Conservation (phyloP, 1,140 invertebrate species). For the Lucilia sericata region DNA sequence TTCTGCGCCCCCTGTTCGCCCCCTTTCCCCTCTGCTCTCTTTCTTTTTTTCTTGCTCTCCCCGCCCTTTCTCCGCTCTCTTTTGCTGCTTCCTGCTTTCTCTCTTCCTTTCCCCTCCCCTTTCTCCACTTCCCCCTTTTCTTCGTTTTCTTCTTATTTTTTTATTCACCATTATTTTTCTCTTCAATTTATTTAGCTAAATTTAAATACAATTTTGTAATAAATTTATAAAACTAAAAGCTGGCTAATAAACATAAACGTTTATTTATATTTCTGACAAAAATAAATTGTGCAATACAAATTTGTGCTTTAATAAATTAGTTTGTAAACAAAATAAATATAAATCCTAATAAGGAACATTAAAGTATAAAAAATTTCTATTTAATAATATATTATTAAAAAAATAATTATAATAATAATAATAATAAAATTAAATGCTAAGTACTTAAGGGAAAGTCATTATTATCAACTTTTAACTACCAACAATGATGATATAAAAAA, state of each 20-base stretch:
- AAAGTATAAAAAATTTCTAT: neutral
- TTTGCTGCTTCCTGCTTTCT: no score
- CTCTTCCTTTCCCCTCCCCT: no score
- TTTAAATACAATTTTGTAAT: slow-evolving; percentile 29
- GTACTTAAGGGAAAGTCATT: slow-evolving; percentile 13
- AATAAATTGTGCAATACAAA: slow-evolving; percentile 19
- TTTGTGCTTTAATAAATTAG: slow-evolving; percentile 31
- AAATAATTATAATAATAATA: no score
- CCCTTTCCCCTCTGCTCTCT: no score
- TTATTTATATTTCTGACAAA: neutral
- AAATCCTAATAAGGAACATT: slow-evolving; percentile 17
- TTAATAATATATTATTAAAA: neutral
- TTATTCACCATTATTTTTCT: slow-evolving; percentile 36
- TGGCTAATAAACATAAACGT: neutral
- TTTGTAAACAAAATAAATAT: slow-evolving; percentile 3
- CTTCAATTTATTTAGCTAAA: slow-evolving; percentile 43
- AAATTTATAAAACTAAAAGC: slow-evolving; percentile 18
- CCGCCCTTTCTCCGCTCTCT: no score
- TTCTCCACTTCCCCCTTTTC: no score
- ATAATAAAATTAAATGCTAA: neutral
- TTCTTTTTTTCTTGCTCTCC: no score
- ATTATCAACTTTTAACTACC: neutral
- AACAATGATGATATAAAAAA: neutral
- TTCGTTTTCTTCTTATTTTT: neutral
- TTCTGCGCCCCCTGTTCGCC: no score